Base-by-base conservation (phyloP, 2,888 invertebrate species). In the Ischnura elegans region DNA sequence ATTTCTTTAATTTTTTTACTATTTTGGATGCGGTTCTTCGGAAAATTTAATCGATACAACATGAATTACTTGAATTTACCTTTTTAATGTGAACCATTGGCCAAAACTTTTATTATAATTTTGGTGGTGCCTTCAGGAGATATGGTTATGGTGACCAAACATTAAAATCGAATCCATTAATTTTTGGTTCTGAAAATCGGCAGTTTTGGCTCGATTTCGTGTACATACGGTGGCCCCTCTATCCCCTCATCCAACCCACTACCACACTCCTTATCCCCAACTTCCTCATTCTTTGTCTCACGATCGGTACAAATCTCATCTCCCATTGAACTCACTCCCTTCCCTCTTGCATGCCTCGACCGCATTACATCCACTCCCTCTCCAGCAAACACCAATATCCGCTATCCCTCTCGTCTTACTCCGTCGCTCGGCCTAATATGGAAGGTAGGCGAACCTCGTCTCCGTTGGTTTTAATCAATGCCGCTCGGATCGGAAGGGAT, bases 251-350 rank as follows among this genome's bases (percentile, higher is more conserved):
- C 86, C 21, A 43, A 42, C 21, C 10, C 86, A 6, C 43, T 46
- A 19, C 46, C n/a, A 45, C 86, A n/a, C n/a, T 46, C 25, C 25
- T 25, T 16, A 45, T 1, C 86, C 13, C 19, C 45, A 13, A 4
- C 42, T 2, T 45, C 42, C 85, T 19, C 16, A 51, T 43, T 4
- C 43, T 36, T 76, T 76, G 76, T 76, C 76, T 36, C 76, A 36
- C 76, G 36, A 76, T 76, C 76, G 29, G 76, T 76, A 76, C 76
- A 36, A 76, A 76, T 76, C 76, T 36, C 76, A 76, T 76, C 76
- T 76, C 76, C 76, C 10, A 76, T 86, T 46, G 5, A 51, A 43
- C 43, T 86, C 86, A n/a, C 86, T 86, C 86, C 45, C 2, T 10
- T 25, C 45, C 43, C n/a, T n/a, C n/a, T n/a, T n/a, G n/a, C 86